These are phyloP conservation scores for Erebia palarica DNA, from an alignment of 2,888 invertebrate species.

Conservation along the genomic window DNA sequence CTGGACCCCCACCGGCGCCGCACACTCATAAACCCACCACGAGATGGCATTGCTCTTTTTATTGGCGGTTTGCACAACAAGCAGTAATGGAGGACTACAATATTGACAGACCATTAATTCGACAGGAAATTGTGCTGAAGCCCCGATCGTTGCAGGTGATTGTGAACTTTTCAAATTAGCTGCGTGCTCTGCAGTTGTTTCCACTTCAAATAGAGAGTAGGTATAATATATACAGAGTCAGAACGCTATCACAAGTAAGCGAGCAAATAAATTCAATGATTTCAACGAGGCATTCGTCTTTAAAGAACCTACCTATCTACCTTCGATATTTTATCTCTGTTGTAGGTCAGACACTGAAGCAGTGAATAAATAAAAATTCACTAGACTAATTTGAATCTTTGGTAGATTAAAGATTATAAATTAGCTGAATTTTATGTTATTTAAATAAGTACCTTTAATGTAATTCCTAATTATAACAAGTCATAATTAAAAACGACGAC, in stretches of 20 bases:
- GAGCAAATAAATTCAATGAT: not conserved
- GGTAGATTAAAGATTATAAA: no score
- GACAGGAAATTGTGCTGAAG: slow-evolving; percentile 80
- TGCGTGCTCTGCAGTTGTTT: slow-evolving; percentile 71
- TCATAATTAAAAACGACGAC: no score
- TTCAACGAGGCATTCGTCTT: not conserved
- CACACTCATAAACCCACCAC: slow-evolving; percentile 64
- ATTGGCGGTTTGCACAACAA: slow-evolving; percentile 75
- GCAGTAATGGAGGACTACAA: slow-evolving; percentile 76
- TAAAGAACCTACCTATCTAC: not conserved
- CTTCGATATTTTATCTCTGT: no score
- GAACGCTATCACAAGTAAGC: not conserved
- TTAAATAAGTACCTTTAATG: no score
- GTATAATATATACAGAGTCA: not conserved
- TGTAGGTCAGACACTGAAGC: no score
- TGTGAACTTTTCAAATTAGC: slow-evolving; percentile 82
- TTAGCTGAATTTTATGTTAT: no score
- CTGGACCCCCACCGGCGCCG: slow-evolving; percentile 52
- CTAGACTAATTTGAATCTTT: no score
- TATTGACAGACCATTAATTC: slow-evolving; percentile 83
- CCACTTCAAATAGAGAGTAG: slow-evolving; percentile 59
- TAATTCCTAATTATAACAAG: no score
- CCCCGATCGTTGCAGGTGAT: slow-evolving; percentile 73
- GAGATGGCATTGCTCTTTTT: slow-evolving; percentile 74
- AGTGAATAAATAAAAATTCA: no score